Percentiles rank a stretch among this genome's conserved stretches.
phyloP scores from a whole-genome alignment of 1,140 invertebrate genomes.

The Onthophagus taurus region DNA sequence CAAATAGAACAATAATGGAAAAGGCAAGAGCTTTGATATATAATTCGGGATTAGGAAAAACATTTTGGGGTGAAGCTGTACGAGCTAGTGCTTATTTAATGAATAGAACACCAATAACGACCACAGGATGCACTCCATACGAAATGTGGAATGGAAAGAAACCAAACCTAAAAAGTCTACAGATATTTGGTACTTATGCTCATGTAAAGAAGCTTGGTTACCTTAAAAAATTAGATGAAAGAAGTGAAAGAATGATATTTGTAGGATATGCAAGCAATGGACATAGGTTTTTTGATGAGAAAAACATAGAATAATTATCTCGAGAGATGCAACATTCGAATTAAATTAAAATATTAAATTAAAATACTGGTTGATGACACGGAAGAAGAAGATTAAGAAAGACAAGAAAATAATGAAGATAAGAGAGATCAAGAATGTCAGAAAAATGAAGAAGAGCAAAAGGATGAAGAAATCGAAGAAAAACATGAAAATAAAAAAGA shows the following conservation, averaged over 20 bases:
- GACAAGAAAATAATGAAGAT: neutral
- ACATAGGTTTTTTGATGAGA: conserved; percentile 1
- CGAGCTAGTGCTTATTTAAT: conserved; percentile 20
- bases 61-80: conserved; percentile 30
- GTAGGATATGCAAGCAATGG: conserved; percentile 11
- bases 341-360: too few species aligned
- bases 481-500: neutral
- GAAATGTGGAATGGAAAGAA: conserved; percentile 1
- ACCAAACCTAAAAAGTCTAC: neutral
- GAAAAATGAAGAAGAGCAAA: neutral
- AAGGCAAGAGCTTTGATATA: conserved; percentile 16
- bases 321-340: conserved; percentile 14
- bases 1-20: conserved; percentile 15
- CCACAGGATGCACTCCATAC: neutral
- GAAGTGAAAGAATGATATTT: conserved; percentile 3
- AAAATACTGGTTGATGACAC: neutral
- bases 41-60: conserved; percentile 18
- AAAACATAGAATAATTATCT: conserved; percentile 9
- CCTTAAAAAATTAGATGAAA: conserved; percentile 4
- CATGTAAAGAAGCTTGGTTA: neutral
- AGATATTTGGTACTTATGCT: neutral
- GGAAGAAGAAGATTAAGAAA: neutral
- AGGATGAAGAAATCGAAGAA: neutral
- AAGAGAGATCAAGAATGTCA: neutral
- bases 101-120: conserved; percentile 18